Base-by-base conservation (phyloP, 1,140 invertebrate genomes). In the Paralvinella palmiformis region DNA sequence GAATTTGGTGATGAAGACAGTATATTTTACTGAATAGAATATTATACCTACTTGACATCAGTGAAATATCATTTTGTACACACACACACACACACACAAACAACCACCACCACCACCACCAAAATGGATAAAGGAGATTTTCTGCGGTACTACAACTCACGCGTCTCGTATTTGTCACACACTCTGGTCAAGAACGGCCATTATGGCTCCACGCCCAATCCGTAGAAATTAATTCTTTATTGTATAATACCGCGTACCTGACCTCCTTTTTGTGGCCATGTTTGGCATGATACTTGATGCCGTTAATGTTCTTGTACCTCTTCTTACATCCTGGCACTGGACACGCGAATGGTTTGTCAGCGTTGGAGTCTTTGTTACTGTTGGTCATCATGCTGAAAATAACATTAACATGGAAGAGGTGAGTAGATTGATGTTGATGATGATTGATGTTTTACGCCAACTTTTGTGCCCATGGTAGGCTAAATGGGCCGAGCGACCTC, bases 251-350 rank as follows among this genome's bases (percentile, higher is more conserved):
- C 22, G 35, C 20, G 36, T 78, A 89, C 88, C 88, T 89, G 74
- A 86, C 86, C 72, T 89, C 88, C 75, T 89, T 89, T 78, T 89
- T 89, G 75, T 91, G 89, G 10, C 89, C 89, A 79, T 91, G 90
- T 76, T 90, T 89, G 1, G 88, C 88, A 81, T 92, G 90, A 74
- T 92, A 91, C 74, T 91, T 91, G 68, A 91, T 90, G 37, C 90
- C 89, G 78, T 91, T 92, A n/a, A 90, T 85, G 75, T 91, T 92
- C 75, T 91, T 91, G 77, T 92, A 92, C 31, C 89, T 82, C 73
- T 91, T 91, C 74, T 89, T 89, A 79, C 90, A 92, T n/a, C 89
- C 89, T 36, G 88, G 88, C 24, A 91, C 87, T 1, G 88, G 88
- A 77, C 89, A 92, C 13, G 86, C 87, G 78, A 89, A 91, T 0